These are phyloP conservation scores for Phrynosoma blainvillii DNA, from an alignment of 2,113 vertebrate genomes.

Conservation along the genomic window DNA sequence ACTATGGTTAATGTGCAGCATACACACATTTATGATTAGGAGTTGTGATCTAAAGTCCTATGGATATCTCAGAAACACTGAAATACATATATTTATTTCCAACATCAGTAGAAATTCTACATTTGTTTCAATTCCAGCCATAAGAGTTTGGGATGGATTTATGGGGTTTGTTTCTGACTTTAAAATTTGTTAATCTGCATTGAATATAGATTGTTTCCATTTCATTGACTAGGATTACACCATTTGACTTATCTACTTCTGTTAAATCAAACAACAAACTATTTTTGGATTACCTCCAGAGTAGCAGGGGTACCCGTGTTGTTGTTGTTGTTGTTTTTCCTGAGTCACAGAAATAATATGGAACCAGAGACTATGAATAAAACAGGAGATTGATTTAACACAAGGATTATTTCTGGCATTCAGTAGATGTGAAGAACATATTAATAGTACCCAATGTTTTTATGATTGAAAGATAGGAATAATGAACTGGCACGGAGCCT, in stretches of 20 bases:
- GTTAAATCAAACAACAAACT: conserved; percentile 32
- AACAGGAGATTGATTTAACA: conserved; percentile 65
- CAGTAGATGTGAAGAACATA: conserved; percentile 57
- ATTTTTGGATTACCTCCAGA: conserved; percentile 45
- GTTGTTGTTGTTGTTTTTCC: conserved; percentile 20
- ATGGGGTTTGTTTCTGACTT: background rate
- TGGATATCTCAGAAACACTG: background rate
- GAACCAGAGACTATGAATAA: conserved; percentile 64
- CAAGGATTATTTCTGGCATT: conserved; percentile 61
- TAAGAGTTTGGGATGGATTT: conserved; percentile 1
- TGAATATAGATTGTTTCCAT: conserved; percentile 7
- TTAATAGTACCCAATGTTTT: conserved; percentile 58
- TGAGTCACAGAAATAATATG: conserved; percentile 53
- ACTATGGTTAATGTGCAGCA: background rate
- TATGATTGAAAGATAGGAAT: conserved; percentile 61
- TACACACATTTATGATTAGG: background rate
- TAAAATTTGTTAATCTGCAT: background rate
- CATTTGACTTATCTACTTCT: conserved; percentile 16
- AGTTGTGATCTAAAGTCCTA: background rate
- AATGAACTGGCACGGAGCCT: conserved; percentile 50
- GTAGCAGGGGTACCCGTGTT: conserved; percentile 28
- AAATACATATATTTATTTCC: background rate
- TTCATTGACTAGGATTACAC: conserved; percentile 43
- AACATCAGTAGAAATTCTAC: background rate
- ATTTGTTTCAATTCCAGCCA: background rate